A percentile compares a stretch with the other conserved stretches of the same genome.
Evolutionary conservation across 2,797 vertebrate species (phyloP).

Genomic region (Coccyzus lansbergi): DNA sequence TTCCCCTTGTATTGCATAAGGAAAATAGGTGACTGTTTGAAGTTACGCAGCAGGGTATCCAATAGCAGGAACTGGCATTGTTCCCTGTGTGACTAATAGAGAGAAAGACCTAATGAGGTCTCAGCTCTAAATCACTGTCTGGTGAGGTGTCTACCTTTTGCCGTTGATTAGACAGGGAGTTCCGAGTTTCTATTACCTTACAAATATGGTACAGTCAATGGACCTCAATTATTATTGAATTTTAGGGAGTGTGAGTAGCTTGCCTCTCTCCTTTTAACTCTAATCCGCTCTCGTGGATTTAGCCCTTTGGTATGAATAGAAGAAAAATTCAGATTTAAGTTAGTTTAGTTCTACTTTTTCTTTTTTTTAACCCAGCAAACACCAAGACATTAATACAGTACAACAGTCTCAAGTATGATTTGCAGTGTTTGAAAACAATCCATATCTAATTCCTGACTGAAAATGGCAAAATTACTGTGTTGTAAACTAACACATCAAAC

Average conservation of each 20-base stretch:
- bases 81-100: not conserved
- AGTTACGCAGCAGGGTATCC: not conserved
- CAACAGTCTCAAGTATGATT: not conserved
- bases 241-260: not conserved
- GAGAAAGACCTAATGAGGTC: not conserved
- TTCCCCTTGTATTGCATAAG: not conserved
- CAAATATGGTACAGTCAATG: not conserved
- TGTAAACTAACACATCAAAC: constrained; percentile 15
- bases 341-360: not conserved
- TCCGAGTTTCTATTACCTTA: not conserved
- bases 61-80: not conserved
- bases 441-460: not conserved
- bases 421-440: constrained; percentile 20
- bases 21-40: not conserved
- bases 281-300: not conserved
- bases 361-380: not conserved
- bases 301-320: not conserved
- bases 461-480: constrained; percentile 6
- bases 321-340: not conserved
- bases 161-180: not conserved
- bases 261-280: not conserved
- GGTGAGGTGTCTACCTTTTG: not conserved
- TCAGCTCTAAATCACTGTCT: not conserved
- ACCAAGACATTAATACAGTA: not conserved
- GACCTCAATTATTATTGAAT: not conserved